Base-by-base conservation (phyloP, 2,888 invertebrate genomes). In the Trichopoda pennipes region DNA sequence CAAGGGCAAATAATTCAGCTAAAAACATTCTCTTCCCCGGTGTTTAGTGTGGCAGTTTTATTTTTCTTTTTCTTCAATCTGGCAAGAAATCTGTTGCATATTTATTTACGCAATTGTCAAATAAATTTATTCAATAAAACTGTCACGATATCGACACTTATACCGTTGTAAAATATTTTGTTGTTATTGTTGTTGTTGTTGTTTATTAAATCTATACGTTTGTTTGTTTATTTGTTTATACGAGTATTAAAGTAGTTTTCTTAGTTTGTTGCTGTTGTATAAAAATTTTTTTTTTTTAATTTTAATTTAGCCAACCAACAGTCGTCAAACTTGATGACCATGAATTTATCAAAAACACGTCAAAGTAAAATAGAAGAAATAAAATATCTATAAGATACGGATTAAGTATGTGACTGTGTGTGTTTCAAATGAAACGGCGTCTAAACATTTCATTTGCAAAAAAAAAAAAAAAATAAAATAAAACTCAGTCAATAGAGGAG, bases 241-340 rank as follows among this genome's bases (percentile, higher is more conserved):
- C 56, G 44, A 28, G 6, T 49, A 44, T 49, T 60, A 51, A 66
- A 75, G 69, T 47, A 42, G 69, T 61, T 68, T 53, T 64, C 19
- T 60, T 44, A 61, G 53, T 61, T 56, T 49, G 14, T 35, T 60
- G 55, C n/a, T 51, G 19, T 56, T 58, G 32, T 78, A 28, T 23
- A 49, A 28, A 28, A 28, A 6, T 28, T 28, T 69, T 21, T 73
- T 38, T 28, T 28, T 55, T 63, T 60, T 19, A 61, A 61, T 51
- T 53, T 55, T 19, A 66, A 55, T 70, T 80, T 75, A 72, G 82
- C 72, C 79, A 72, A 75, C 72, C 79, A 72, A 75, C 74, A 77
- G 77, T 81, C 81, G 79, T 80, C 81, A 79, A 85, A 85, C 84
- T 76, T 84, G 84, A 84, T 85, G 84, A 80, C 84, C 84, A 80